phyloP scores from a whole-genome alignment of 2,888 invertebrate species.

The Plagiodera versicolora region DNA sequence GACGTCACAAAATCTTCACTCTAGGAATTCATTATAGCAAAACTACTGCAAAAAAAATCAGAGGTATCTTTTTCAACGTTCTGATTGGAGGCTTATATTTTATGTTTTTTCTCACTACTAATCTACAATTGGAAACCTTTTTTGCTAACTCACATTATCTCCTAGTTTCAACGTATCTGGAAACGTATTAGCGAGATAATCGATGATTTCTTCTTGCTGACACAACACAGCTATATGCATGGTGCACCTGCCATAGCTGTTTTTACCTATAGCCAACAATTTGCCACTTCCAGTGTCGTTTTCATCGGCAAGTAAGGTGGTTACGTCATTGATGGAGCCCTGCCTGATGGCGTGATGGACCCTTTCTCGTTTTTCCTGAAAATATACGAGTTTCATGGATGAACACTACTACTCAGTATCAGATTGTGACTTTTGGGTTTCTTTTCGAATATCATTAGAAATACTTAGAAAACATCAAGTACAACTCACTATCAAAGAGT shows the following conservation, averaged over 20 bases:
- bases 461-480: too few relatives aligned
- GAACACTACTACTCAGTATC: too few relatives aligned
- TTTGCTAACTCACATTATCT: slow-evolving; percentile 73
- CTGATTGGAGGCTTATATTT: too few relatives aligned
- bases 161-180: slow-evolving; percentile 75
- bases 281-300: slow-evolving; percentile 59
- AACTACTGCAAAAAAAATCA: too few relatives aligned
- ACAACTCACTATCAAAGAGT: too few relatives aligned
- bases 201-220: slow-evolving; percentile 80
- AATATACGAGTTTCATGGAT: slow-evolving; percentile 6
- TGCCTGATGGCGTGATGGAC: slow-evolving; percentile 73
- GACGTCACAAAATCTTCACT: too few relatives aligned
- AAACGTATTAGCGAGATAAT: slow-evolving; percentile 71
- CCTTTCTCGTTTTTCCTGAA: slow-evolving; percentile 74
- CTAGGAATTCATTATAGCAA: too few relatives aligned
- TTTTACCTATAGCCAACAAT: slow-evolving; percentile 64
- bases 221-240: slow-evolving; percentile 86
- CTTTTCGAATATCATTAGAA: too few relatives aligned
- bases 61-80: too few relatives aligned
- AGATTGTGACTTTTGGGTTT: too few relatives aligned
- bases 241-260: slow-evolving; percentile 73
- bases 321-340: slow-evolving; percentile 65
- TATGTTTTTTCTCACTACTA: too few relatives aligned
- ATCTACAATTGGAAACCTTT: too few relatives aligned
- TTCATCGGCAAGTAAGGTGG: slow-evolving; percentile 58